These are phyloP conservation scores for Gobius niger DNA, from an alignment of 2,113 vertebrate genomes.

Conservation along the genomic window DNA sequence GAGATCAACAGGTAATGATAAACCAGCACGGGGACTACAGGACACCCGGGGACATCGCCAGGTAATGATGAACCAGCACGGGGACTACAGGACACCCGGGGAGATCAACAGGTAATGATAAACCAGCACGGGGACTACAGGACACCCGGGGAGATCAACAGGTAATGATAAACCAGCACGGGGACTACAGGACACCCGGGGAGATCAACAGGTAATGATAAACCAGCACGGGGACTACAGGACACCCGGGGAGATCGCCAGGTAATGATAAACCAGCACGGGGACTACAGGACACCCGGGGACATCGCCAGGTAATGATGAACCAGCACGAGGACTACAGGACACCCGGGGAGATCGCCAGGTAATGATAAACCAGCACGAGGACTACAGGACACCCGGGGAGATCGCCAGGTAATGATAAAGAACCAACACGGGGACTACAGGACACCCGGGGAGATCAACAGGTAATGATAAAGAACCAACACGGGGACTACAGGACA, in stretches of 20 bases:
- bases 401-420: neutral
- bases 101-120: no score
- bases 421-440: neutral
- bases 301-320: neutral
- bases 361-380: constrained; percentile 22
- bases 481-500: constrained; percentile 7
- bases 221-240: constrained; percentile 22
- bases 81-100: no score
- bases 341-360: constrained; percentile 58
- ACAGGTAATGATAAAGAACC: no score
- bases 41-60: neutral
- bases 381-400: neutral
- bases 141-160: no score
- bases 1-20: constrained; percentile 45
- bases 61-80: neutral
- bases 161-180: no score
- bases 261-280: no score
- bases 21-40: neutral
- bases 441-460: no score
- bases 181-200: no score
- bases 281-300: no score
- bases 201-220: neutral
- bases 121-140: no score
- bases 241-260: no score
- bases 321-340: constrained; percentile 31